Evolutionary conservation across 1,140 invertebrate species (phyloP).

Genomic region (Pseudomyrmex concolor): DNA sequence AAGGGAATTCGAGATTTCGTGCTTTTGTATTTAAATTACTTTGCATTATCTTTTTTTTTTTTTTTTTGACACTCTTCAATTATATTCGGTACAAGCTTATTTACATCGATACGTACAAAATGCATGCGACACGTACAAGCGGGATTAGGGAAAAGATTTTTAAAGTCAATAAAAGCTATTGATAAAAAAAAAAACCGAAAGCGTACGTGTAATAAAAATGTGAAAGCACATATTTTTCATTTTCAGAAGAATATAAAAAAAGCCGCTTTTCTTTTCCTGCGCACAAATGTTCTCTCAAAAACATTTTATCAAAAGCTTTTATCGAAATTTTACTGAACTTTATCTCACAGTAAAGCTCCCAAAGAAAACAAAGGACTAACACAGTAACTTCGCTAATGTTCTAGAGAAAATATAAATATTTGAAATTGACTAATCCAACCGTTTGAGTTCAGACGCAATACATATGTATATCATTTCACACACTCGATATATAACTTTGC

Average conservation of each 20-base stretch:
- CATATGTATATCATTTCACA: slow-evolving; percentile 19
- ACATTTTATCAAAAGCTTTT: slow-evolving; percentile 50
- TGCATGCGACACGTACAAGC: slow-evolving; percentile 70
- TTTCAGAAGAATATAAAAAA: background rate
- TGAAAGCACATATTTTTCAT: too few relatives aligned
- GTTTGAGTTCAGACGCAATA: slow-evolving; percentile 11
- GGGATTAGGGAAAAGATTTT: slow-evolving; percentile 24
- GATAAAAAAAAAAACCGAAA: slow-evolving; percentile 32
- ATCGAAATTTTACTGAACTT: slow-evolving; percentile 15
- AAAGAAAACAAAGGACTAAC: slow-evolving; percentile 56
- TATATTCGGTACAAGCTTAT: slow-evolving; percentile 69
- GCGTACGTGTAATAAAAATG: background rate
- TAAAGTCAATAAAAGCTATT: slow-evolving; percentile 57
- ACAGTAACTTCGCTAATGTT: slow-evolving; percentile 39
- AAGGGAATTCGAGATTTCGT: background rate
- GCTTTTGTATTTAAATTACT: too few relatives aligned
- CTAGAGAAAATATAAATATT: slow-evolving; percentile 7
- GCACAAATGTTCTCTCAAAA: background rate
- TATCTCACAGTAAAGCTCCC: slow-evolving; percentile 46
- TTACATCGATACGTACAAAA: slow-evolving; percentile 70
- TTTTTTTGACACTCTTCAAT: slow-evolving; percentile 33
- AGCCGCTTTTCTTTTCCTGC: background rate
- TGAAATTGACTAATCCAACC: slow-evolving; percentile 3
- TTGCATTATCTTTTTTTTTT: background rate
- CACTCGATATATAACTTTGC: slow-evolving; percentile 31